These are phyloP conservation scores for Andrena hattorfiana DNA, from an alignment of 2,888 invertebrate species.

Conservation along the genomic window DNA sequence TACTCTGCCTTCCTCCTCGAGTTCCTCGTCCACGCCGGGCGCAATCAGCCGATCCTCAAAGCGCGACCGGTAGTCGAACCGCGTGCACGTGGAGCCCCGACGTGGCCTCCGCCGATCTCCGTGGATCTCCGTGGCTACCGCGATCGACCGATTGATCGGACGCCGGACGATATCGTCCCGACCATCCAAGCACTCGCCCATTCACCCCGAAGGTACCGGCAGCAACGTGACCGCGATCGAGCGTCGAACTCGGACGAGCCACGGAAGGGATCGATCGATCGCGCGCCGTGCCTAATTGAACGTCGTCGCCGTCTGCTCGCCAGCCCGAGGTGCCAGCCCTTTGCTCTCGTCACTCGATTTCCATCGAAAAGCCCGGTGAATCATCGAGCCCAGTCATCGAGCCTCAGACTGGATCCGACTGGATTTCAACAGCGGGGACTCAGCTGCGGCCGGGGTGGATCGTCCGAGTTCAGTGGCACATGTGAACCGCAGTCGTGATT, in stretches of 20 bases:
- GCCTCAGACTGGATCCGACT: slow-evolving; percentile 14
- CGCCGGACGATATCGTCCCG: slow-evolving; percentile 23
- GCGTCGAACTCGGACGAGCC: background rate
- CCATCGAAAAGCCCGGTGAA: slow-evolving; percentile 22
- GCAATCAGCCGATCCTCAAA: slow-evolving; percentile 76
- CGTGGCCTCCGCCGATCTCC: slow-evolving; percentile 38
- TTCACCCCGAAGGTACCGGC: slow-evolving; percentile 21
- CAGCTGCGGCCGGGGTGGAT: slow-evolving; percentile 11
- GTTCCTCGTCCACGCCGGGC: slow-evolving; percentile 74
- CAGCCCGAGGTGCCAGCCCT: background rate
- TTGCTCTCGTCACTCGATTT: background rate
- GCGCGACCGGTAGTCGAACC: slow-evolving; percentile 76
- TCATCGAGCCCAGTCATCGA: slow-evolving; percentile 19
- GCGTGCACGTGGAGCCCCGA: slow-evolving; percentile 71
- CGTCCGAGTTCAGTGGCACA: slow-evolving; percentile 50
- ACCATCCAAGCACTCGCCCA: slow-evolving; percentile 10
- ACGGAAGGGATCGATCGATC: slow-evolving; percentile 3
- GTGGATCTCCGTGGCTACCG: slow-evolving; percentile 43
- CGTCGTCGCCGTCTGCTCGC: background rate
- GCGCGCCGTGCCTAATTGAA: slow-evolving; percentile 22
- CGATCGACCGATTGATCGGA: slow-evolving; percentile 29
- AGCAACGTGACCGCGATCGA: slow-evolving; percentile 20
- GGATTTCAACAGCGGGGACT: slow-evolving; percentile 21
- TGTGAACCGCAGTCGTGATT: slow-evolving; percentile 53
- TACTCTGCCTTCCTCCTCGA: slow-evolving; percentile 66